Conservation (phyloP, 2,888 invertebrate species). For the Dichetophora obliterata region DNA sequence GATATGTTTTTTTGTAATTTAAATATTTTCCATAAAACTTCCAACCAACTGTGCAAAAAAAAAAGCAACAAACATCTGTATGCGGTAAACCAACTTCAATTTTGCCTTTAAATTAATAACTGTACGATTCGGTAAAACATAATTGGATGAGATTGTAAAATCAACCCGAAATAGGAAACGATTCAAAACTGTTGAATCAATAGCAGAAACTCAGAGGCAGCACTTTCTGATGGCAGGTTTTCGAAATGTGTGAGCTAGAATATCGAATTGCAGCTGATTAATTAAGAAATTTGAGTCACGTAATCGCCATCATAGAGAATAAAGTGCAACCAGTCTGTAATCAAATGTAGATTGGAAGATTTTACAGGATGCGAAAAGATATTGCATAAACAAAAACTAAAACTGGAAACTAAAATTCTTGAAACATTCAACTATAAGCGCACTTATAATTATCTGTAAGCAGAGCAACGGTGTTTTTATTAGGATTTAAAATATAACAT, state of each 20-base stretch:
- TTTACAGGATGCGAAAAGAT: neutral
- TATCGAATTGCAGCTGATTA: neutral
- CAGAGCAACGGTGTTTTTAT: neutral
- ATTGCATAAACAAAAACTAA: neutral
- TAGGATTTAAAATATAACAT: no score
- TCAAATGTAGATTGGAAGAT: constrained; percentile 21
- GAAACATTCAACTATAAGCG: constrained; percentile 7
- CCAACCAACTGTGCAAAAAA: neutral
- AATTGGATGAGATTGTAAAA: constrained; percentile 9
- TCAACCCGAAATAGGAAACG: neutral
- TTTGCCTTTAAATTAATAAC: neutral
- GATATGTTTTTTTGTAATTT: neutral
- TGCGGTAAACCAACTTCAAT: neutral
- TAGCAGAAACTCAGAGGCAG: neutral
- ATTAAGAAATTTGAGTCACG: constrained; percentile 32
- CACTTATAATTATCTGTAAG: neutral
- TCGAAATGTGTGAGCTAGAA: neutral
- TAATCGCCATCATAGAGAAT: constrained; percentile 25
- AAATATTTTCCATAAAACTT: neutral
- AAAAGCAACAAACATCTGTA: neutral
- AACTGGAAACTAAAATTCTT: constrained; percentile 6
- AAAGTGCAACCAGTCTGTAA: constrained; percentile 23
- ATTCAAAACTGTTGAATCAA: constrained; percentile 23
- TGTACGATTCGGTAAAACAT: neutral
- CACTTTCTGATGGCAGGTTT: neutral